Percentiles rank a stretch among this genome's conserved stretches.
These are phyloP conservation scores for Drosophila helvetica DNA, from an alignment of 2,888 invertebrate genomes.

Conservation along the genomic window DNA sequence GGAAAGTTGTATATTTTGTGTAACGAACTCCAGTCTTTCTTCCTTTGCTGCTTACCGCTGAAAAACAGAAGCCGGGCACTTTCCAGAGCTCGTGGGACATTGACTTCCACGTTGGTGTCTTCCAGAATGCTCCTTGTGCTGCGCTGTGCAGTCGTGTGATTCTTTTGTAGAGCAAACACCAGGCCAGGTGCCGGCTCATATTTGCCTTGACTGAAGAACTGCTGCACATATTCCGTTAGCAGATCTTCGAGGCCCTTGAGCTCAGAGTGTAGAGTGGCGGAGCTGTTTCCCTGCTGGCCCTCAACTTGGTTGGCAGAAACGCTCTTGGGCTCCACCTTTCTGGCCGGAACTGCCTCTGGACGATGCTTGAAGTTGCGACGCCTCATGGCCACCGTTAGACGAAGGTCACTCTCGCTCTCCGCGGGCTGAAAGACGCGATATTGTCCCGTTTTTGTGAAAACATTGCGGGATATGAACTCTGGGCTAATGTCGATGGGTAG, in stretches of 20 bases:
- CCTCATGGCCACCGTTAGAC: slow-evolving; percentile 56
- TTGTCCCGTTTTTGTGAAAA: slow-evolving; percentile 81
- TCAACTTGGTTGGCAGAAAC: background rate
- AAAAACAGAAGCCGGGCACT: slow-evolving; percentile 88
- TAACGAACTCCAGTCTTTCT: background rate
- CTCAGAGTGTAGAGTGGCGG: slow-evolving; percentile 57
- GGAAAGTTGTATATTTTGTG: background rate
- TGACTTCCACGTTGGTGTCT: slow-evolving; percentile 85
- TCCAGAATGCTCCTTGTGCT: slow-evolving; percentile 84
- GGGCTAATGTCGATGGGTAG: slow-evolving; percentile 71
- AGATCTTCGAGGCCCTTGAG: slow-evolving; percentile 74
- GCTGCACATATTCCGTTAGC: slow-evolving; percentile 76
- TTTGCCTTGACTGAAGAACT: slow-evolving; percentile 75
- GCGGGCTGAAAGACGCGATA: slow-evolving; percentile 80
- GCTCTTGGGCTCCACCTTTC: background rate
- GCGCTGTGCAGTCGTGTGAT: slow-evolving; percentile 84
- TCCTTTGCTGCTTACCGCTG: slow-evolving; percentile 84
- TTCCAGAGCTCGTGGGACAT: slow-evolving; percentile 86
- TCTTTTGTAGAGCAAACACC: slow-evolving; percentile 71
- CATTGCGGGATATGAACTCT: slow-evolving; percentile 75
- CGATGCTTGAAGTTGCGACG: slow-evolving; percentile 50
- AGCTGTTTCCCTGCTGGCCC: background rate
- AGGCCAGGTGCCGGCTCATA: slow-evolving; percentile 77
- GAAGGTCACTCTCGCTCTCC: slow-evolving; percentile 76
- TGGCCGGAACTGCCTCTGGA: slow-evolving; percentile 18